Percentiles rank a stretch among this genome's conserved stretches.
These are phyloP conservation scores for Thecocarcelia acutangulata DNA, from an alignment of 2,888 invertebrate genomes.

Conservation along the genomic window DNA sequence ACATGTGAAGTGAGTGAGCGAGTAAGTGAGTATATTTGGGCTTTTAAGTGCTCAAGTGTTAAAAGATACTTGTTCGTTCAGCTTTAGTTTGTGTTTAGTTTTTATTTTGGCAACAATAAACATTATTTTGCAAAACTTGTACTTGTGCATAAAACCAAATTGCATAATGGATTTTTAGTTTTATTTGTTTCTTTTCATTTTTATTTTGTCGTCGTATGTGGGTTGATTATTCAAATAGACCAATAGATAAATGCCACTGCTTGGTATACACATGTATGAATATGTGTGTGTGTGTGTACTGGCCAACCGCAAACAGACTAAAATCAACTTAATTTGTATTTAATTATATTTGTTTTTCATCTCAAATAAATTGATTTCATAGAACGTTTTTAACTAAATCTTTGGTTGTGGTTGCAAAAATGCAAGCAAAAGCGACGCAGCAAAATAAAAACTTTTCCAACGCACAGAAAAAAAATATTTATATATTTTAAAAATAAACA, in stretches of 20 bases:
- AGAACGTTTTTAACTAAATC: neutral
- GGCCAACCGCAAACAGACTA: slow-evolving; percentile 2
- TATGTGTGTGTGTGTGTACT: neutral
- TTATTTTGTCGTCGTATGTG: slow-evolving; percentile 25
- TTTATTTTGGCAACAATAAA: slow-evolving; percentile 48
- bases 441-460: neutral
- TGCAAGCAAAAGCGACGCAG: neutral
- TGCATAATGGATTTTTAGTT: slow-evolving; percentile 56
- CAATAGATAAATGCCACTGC: too few species aligned
- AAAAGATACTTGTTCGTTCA: slow-evolving; percentile 35
- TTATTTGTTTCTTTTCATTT: slow-evolving; percentile 53
- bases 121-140: slow-evolving; percentile 35
- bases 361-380: slow-evolving; percentile 38
- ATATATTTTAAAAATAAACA: neutral
- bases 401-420: neutral
- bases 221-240: slow-evolving; percentile 32
- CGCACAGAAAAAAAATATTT: neutral
- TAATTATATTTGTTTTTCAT: slow-evolving; percentile 40
- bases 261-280: too few species aligned
- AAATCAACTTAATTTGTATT: slow-evolving; percentile 32
- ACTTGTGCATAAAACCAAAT: slow-evolving; percentile 31
- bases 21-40: slow-evolving; percentile 7
- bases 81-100: slow-evolving; percentile 13
- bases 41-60: slow-evolving; percentile 7
- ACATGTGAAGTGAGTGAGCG: neutral